Percentiles rank a stretch among this genome's conserved stretches.
Evolutionary conservation across 2,797 vertebrate species (phyloP).

Genomic region (Margarornis squamiger): DNA sequence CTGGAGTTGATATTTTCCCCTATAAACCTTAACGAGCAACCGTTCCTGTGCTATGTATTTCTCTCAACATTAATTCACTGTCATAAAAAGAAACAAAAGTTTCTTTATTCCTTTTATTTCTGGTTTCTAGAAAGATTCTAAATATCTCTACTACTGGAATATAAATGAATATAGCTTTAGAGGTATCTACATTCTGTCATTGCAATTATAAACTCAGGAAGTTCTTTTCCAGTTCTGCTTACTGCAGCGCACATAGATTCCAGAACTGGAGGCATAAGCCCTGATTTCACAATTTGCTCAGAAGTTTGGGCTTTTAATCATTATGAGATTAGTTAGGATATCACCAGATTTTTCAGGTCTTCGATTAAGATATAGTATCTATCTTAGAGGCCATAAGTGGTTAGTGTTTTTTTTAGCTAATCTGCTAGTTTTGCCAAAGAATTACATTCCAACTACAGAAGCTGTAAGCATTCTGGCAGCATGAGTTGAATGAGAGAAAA

Average conservation of each 20-base stretch:
- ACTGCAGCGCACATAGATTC: neutral
- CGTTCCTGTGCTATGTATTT: neutral
- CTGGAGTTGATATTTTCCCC: neutral
- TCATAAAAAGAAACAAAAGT: neutral
- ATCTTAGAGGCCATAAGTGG: neutral
- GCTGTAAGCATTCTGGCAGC: neutral
- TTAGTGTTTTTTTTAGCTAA: neutral
- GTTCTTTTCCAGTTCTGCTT: neutral
- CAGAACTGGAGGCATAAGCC: neutral
- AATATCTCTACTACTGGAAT: neutral
- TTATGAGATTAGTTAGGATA: neutral
- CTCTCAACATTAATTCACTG: neutral
- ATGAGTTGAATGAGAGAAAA: neutral
- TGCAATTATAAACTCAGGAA: neutral
- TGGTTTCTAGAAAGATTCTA: neutral
- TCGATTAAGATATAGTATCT: neutral
- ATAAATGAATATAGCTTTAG: neutral
- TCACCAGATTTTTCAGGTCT: neutral
- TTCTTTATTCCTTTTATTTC: neutral
- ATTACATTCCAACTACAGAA: neutral
- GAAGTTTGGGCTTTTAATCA: neutral
- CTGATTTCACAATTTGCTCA: neutral
- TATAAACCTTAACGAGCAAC: neutral
- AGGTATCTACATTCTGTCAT: neutral
- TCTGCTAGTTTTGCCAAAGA: neutral